A percentile compares a stretch with the other conserved stretches of the same genome.
Evolutionary conservation across 2,113 vertebrate genomes (phyloP).

Genomic region (Poicephalus gulielmi): DNA sequence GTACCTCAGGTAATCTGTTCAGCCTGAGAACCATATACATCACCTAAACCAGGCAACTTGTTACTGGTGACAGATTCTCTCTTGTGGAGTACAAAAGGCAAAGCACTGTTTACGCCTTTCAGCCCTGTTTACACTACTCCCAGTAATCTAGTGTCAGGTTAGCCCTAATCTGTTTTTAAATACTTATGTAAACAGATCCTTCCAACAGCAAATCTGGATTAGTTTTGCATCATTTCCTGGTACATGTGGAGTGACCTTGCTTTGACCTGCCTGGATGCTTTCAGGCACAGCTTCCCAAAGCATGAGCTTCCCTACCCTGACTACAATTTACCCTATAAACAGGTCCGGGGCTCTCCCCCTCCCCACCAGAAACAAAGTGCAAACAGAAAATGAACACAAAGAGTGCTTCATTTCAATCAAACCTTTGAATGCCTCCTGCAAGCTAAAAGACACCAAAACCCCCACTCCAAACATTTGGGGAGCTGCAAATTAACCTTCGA

Average conservation of each 20-base stretch:
- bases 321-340: background rate
- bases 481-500: constrained; percentile 40
- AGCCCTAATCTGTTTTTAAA: constrained; percentile 88
- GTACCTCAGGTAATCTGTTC: background rate
- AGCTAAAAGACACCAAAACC: background rate
- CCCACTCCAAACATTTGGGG: background rate
- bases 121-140: constrained; percentile 69
- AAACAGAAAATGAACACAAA: constrained; percentile 35
- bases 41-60: constrained; percentile 36
- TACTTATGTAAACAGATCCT: constrained; percentile 89
- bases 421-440: background rate
- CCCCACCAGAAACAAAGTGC: background rate
- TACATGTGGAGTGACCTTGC: constrained; percentile 73
- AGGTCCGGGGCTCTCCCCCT: background rate
- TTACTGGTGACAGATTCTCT: constrained; percentile 18
- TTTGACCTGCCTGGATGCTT: constrained; percentile 68
- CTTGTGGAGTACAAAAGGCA: constrained; percentile 41
- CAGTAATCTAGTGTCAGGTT: constrained; percentile 82
- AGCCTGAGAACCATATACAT: constrained; percentile 5
- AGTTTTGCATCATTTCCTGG: constrained; percentile 85
- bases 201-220: constrained; percentile 87
- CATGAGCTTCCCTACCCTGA: background rate
- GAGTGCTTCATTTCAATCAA: background rate
- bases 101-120: constrained; percentile 65
- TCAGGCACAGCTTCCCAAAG: constrained; percentile 55